Evolutionary conservation across 1,140 invertebrate species (phyloP), one percentile per base, ranked within the genome.

Genomic region (Drosophila subpulchrella): DNA sequence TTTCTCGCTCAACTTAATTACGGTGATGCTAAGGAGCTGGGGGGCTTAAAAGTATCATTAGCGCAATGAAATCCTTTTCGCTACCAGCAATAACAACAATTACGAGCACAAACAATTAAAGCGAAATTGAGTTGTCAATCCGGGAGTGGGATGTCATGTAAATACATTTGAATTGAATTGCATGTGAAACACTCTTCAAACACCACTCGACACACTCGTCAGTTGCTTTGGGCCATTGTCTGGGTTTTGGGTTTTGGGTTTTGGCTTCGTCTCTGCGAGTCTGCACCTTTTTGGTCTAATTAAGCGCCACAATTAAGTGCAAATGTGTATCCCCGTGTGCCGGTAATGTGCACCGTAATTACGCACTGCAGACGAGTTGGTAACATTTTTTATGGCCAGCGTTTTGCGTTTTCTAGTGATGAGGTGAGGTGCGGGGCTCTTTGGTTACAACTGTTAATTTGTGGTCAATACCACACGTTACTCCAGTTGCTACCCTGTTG

Each of bases 231-330:
- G 79, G 83, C 75, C 79, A 79, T 86, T 86, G 68, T 71, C 65
- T 71, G 68, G 61, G 53, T 54, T 36, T 53, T 53, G 32, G 17
- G 50, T 8, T 46, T 13, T 30, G 20, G n/a, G 10, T 42, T 60
- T 32, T 59, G 61, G 27, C 30, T 76, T 50, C 63, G 58, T 20
- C 44, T 67, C 46, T 73, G 39, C 41, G 51, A 67, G 42, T 75
- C 46, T 76, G 75, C 84, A 88, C 84, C 83, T 88, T 88, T 88
- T 88, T 83, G 83, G 84, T 88, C 83, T 88, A 88, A 88, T 88
- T 88, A 88, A 88, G 84, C 75, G 84, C 79, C 83, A 86, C 83
- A 86, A 86, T 86, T 89, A 86, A 88, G 79, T 89, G 84, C 83
- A 86, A 88, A 86, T 88, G 83, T 76, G 83, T 62, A 75, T 75